These are phyloP conservation scores for Sandelia bainsii DNA, from an alignment of 2,797 vertebrate species.

Conservation along the genomic window DNA sequence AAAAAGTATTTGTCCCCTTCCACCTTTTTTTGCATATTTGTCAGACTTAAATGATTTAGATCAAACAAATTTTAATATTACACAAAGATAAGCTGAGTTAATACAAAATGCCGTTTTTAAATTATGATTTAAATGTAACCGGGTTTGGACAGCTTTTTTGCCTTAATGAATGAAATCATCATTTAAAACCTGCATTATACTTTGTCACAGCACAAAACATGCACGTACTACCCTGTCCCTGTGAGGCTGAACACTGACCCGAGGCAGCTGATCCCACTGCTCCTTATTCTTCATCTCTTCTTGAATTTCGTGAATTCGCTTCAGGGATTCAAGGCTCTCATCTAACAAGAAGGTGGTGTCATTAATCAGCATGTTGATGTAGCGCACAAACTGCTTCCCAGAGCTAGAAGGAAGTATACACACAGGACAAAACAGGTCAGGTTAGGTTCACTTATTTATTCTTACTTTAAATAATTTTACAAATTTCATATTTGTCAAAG, in stretches of 20 bases:
- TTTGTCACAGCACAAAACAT: too few species aligned
- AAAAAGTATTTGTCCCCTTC: too few species aligned
- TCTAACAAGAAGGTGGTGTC: slow-evolving; percentile 99
- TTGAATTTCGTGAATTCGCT: slow-evolving; percentile 98
- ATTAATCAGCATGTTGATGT: slow-evolving; percentile 99
- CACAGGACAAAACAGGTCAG: slow-evolving; percentile 7
- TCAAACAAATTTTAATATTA: too few species aligned
- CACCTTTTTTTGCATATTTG: too few species aligned
- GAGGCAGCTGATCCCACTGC: slow-evolving; percentile 95
- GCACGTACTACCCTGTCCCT: too few species aligned
- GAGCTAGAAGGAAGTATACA: slow-evolving; percentile 82
- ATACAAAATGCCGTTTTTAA: too few species aligned
- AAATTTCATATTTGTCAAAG: neutral
- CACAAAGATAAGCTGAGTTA: too few species aligned
- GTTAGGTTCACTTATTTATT: neutral
- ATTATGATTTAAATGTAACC: too few species aligned
- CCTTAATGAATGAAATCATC: too few species aligned
- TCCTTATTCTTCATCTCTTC: slow-evolving; percentile 99
- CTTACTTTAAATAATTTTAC: neutral
- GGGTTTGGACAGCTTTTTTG: too few species aligned
- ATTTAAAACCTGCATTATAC: too few species aligned
- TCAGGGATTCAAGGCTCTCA: slow-evolving; percentile 97
- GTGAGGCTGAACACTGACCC: slow-evolving; percentile 84
- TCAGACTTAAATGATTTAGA: too few species aligned
- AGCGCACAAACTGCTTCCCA: slow-evolving; percentile 99